These are phyloP conservation scores for Platycnemis pennipes DNA, from an alignment of 2,888 invertebrate species.

Conservation along the genomic window DNA sequence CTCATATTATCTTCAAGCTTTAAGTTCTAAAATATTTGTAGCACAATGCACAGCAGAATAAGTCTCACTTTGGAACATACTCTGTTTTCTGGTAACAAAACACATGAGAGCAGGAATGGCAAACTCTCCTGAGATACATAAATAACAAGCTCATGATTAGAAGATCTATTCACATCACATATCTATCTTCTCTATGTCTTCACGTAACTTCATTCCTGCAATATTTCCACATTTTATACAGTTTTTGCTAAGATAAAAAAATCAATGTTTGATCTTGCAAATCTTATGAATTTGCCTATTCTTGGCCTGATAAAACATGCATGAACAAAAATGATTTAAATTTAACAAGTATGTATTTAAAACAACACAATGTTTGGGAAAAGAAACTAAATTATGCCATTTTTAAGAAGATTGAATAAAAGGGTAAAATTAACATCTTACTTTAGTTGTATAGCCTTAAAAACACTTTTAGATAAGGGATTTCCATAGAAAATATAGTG, in stretches of 20 bases:
- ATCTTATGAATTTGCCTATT: background rate
- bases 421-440: background rate
- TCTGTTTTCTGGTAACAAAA: constrained; percentile 64
- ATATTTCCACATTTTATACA: background rate
- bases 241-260: background rate
- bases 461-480: background rate
- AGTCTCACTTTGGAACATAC: constrained; percentile 41
- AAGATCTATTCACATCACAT: constrained; percentile 40
- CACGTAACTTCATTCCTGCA: constrained; percentile 17
- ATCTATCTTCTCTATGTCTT: constrained; percentile 33
- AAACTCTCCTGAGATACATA: constrained; percentile 41
- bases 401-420: background rate
- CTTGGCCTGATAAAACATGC: background rate
- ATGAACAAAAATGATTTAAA: background rate
- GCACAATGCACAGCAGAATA: constrained; percentile 54
- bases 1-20: constrained; percentile 34
- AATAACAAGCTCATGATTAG: constrained; percentile 59
- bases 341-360: background rate
- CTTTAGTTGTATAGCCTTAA: background rate
- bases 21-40: constrained; percentile 48
- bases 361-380: background rate
- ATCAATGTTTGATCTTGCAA: background rate
- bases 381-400: background rate
- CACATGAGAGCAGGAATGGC: constrained; percentile 42
- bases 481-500: constrained; percentile 54